Evolutionary conservation across 1,140 invertebrate species (phyloP), one percentile per base, ranked within the genome.

Genomic region (Drosophila rhopaloa): DNA sequence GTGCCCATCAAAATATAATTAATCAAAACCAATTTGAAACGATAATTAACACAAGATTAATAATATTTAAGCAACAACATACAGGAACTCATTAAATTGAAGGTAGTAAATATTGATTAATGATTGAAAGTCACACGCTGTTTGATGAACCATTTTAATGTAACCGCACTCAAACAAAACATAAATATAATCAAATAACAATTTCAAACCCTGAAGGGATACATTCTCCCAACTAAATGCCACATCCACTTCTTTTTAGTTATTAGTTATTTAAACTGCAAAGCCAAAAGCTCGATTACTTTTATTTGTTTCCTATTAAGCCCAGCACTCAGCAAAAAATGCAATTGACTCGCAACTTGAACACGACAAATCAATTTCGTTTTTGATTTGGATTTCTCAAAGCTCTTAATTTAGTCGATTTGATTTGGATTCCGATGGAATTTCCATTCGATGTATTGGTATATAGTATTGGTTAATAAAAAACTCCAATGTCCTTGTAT

Each of bases 341-440:
- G 35, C 44, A 55, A 55, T 38, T 56, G 24, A 47, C 16, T 56
- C 1, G 35, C 35, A 35, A 37, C 37, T 47, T 16, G 10, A 71
- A 41, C 32, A 32, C 16, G 51, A 50, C 51, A 71, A 71, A 58
- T 57, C 51, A 57, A 57, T 58, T 48, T 71, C 29, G 40, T 37
- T 71, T 57, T 71, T 24, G 43, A 71, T 71, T 71, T 70, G 24
- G 24, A 32, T 44, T 56, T 44, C 24, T 56, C 63, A 68, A 70
- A 70, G 51, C 65, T 57, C 65, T 70, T 48, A 71, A 71, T 71
- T 71, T 48, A 41, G 51, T 57, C 63, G 37, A 70, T 70, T 71
- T 57, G 65, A 71, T 70, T 70, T 32, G 16, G 16, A 35, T 48
- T 53, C 35, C 11, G 35, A 48, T 68, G 32, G n/a, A 56, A 56